A percentile compares a stretch with the other conserved stretches of the same genome.
These are phyloP conservation scores for Artemia franciscana DNA, from an alignment of 1,140 invertebrate species.

Conservation along the genomic window DNA sequence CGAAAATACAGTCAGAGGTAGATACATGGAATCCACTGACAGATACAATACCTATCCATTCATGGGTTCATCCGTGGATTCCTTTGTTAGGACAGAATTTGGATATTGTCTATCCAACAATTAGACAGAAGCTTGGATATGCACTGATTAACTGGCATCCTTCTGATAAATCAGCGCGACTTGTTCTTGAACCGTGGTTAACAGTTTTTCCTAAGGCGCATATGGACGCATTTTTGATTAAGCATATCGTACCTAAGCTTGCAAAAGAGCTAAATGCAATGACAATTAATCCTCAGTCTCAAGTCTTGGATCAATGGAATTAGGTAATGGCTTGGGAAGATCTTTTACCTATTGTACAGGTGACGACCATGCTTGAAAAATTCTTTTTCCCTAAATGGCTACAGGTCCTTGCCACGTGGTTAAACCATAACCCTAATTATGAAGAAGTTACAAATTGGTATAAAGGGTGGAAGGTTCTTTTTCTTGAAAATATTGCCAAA, in stretches of 20 bases:
- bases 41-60: constrained; percentile 78
- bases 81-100: constrained; percentile 8
- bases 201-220: constrained; percentile 52
- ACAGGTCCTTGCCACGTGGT: constrained; percentile 49
- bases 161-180: constrained; percentile 54
- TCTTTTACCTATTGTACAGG: constrained; percentile 38
- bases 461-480: constrained; percentile 56
- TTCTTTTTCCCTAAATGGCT: constrained; percentile 72
- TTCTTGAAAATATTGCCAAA: constrained; percentile 36
- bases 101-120: neutral
- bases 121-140: constrained; percentile 29
- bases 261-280: constrained; percentile 44
- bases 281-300: constrained; percentile 62
- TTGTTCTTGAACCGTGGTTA: constrained; percentile 52
- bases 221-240: constrained; percentile 60
- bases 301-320: constrained; percentile 43
- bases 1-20: constrained; percentile 50
- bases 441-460: constrained; percentile 70
- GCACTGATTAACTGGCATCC: constrained; percentile 79
- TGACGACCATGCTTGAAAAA: constrained; percentile 50
- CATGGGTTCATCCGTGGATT: constrained; percentile 91
- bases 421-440: constrained; percentile 53
- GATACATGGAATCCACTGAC: constrained; percentile 80
- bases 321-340: constrained; percentile 71
- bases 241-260: constrained; percentile 76